Evolutionary conservation across 2,797 vertebrate genomes (phyloP).

Genomic region (Sebastes iracundus): DNA sequence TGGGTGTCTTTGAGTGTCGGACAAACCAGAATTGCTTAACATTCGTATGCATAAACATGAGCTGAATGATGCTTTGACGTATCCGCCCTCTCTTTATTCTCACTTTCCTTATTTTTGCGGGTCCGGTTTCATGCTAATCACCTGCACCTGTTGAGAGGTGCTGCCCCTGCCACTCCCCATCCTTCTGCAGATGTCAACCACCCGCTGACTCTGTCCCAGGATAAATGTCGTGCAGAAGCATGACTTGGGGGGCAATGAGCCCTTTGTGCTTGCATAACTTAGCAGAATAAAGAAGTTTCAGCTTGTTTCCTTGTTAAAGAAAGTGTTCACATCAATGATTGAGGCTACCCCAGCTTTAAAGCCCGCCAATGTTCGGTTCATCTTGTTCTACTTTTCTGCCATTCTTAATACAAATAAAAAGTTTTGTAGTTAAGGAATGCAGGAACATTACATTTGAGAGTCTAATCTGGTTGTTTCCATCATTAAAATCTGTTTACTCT

Average conservation of each 20-base stretch:
- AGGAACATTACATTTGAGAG: constrained; percentile 27
- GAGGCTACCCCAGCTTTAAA: not conserved
- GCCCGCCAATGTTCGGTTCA: not conserved
- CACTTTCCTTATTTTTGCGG: constrained; percentile 32
- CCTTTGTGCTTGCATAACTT: constrained; percentile 31
- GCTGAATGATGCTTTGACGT: constrained; percentile 39
- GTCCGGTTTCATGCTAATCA: constrained; percentile 68
- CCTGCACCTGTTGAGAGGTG: constrained; percentile 75
- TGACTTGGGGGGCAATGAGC: constrained; percentile 31
- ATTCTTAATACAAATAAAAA: constrained; percentile 15
- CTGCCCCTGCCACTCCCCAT: constrained; percentile 68
- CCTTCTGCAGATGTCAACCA: constrained; percentile 64
- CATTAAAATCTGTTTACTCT: constrained; percentile 53
- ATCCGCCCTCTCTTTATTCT: constrained; percentile 42
- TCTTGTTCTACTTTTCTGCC: not conserved
- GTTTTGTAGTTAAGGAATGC: constrained; percentile 8
- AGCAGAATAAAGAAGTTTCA: not conserved
- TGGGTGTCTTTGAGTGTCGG: constrained; percentile 53
- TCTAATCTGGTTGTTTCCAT: constrained; percentile 42
- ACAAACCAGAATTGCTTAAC: constrained; percentile 32
- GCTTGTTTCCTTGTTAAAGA: not conserved
- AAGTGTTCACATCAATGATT: not conserved
- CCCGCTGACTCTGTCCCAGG: constrained; percentile 58
- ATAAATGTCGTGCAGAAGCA: constrained; percentile 38
- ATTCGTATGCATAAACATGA: constrained; percentile 75